Percentiles rank a stretch among this genome's conserved stretches.
These are phyloP conservation scores for Drosophila saltans DNA, from an alignment of 1,140 invertebrate species.

Conservation along the genomic window DNA sequence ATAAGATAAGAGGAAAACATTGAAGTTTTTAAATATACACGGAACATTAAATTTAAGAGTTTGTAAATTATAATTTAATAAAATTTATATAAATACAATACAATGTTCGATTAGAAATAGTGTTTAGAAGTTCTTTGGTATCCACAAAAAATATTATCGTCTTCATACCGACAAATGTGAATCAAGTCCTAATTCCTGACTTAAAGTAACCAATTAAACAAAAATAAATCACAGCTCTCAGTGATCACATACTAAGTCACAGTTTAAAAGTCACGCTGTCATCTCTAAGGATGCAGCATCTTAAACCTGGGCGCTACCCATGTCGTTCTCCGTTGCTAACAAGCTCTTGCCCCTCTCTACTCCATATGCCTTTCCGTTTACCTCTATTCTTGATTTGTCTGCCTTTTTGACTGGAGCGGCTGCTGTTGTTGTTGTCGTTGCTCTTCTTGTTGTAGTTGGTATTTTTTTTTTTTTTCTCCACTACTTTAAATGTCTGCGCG, in stretches of 20 bases:
- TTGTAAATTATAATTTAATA: too few relatives aligned
- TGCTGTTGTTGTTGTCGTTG: constrained; percentile 25
- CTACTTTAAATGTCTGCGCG: constrained; percentile 62
- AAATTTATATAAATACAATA: too few relatives aligned
- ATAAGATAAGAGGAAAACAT: too few relatives aligned
- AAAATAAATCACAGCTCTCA: too few relatives aligned
- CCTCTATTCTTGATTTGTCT: constrained; percentile 23
- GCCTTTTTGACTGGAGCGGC: constrained; percentile 25
- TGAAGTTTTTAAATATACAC: too few relatives aligned
- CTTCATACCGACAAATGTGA: too few relatives aligned
- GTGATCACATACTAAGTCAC: not conserved
- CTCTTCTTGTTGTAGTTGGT: constrained; percentile 23
- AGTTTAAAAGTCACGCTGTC: not conserved
- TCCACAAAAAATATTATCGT: too few relatives aligned
- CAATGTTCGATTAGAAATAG: too few relatives aligned
- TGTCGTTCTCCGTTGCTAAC: constrained; percentile 60
- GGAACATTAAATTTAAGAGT: too few relatives aligned
- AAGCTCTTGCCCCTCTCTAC: constrained; percentile 45
- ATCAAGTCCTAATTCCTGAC: too few relatives aligned
- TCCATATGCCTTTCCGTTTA: not conserved
- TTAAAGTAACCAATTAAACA: too few relatives aligned
- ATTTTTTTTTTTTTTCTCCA: constrained; percentile 25
- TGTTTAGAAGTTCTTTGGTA: too few relatives aligned
- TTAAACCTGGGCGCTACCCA: constrained; percentile 34
- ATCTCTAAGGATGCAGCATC: constrained; percentile 41